These are phyloP conservation scores for Acrobasis suavella DNA, from an alignment of 2,888 invertebrate genomes.

Conservation along the genomic window DNA sequence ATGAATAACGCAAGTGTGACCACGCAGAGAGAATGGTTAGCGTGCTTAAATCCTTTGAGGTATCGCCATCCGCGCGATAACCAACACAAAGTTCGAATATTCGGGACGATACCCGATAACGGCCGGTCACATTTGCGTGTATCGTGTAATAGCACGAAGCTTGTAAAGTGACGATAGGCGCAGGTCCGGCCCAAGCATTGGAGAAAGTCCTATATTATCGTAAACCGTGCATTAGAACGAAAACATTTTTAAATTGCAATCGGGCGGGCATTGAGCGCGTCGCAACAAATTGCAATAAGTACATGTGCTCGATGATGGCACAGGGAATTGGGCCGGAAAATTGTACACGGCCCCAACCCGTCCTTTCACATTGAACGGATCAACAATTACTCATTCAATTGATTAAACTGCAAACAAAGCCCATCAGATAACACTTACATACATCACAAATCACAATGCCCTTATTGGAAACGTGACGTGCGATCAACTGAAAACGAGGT, in stretches of 20 bases:
- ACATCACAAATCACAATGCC: slow-evolving; percentile 44
- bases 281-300: slow-evolving; percentile 61
- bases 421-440: slow-evolving; percentile 48
- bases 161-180: too few relatives aligned
- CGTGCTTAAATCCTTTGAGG: too few relatives aligned
- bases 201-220: slow-evolving; percentile 35
- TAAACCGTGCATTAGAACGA: slow-evolving; percentile 34
- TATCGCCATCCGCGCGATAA: too few relatives aligned
- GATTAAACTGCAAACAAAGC: slow-evolving; percentile 51
- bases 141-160: too few relatives aligned
- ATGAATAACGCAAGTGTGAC: too few relatives aligned
- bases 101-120: too few relatives aligned
- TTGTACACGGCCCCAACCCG: slow-evolving; percentile 49
- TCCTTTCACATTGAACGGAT: slow-evolving; percentile 64
- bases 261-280: slow-evolving; percentile 48
- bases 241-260: slow-evolving; percentile 47
- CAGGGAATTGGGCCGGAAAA: slow-evolving; percentile 71
- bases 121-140: too few relatives aligned
- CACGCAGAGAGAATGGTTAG: too few relatives aligned
- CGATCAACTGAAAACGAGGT: slow-evolving; percentile 41
- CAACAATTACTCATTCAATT: slow-evolving; percentile 47
- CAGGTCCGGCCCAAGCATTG: too few relatives aligned
- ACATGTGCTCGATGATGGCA: slow-evolving; percentile 44
- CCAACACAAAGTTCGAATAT: too few relatives aligned
- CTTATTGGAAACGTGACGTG: slow-evolving; percentile 51